Evolutionary conservation across 2,113 vertebrate genomes (phyloP).

Genomic region (Tupaia chinensis): DNA sequence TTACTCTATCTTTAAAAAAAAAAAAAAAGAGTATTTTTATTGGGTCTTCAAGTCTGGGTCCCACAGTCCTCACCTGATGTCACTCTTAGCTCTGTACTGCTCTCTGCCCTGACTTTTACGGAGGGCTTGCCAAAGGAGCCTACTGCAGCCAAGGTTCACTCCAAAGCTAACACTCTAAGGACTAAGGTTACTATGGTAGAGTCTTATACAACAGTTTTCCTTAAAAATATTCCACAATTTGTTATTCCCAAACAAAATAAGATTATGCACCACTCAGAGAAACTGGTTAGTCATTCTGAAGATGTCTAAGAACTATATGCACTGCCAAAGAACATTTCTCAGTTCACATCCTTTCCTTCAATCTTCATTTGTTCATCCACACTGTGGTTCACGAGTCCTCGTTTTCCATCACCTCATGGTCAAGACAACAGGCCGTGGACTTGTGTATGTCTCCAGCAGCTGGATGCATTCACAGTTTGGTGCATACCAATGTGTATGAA

Average conservation of each 20-base stretch:
- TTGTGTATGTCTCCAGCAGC: constrained; percentile 85
- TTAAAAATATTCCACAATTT: constrained; percentile 88
- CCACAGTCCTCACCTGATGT: constrained; percentile 53
- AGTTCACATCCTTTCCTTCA: constrained; percentile 84
- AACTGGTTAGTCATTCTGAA: constrained; percentile 82
- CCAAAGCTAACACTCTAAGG: constrained; percentile 85
- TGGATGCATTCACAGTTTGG: constrained; percentile 91
- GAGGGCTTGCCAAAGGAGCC: constrained; percentile 63
- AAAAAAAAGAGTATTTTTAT: constrained; percentile 68
- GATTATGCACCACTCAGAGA: constrained; percentile 87
- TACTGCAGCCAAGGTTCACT: constrained; percentile 82
- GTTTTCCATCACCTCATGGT: constrained; percentile 68
- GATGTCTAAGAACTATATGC: constrained; percentile 79
- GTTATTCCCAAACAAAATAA: constrained; percentile 86
- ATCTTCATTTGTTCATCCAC: constrained; percentile 86
- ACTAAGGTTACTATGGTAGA: constrained; percentile 84
- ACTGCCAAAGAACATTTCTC: constrained; percentile 81
- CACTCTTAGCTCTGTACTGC: constrained; percentile 66
- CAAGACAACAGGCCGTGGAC: constrained; percentile 80
- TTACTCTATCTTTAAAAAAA: constrained; percentile 60
- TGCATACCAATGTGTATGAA: constrained; percentile 86
- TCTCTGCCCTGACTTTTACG: constrained; percentile 48
- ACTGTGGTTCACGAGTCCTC: constrained; percentile 82
- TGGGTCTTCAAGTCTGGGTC: constrained; percentile 73
- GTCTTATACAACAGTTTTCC: constrained; percentile 86